Evolutionary conservation across 1,140 invertebrate genomes (phyloP), one percentile per base, ranked within the genome.

Genomic region (Drosophila lacertosa): DNA sequence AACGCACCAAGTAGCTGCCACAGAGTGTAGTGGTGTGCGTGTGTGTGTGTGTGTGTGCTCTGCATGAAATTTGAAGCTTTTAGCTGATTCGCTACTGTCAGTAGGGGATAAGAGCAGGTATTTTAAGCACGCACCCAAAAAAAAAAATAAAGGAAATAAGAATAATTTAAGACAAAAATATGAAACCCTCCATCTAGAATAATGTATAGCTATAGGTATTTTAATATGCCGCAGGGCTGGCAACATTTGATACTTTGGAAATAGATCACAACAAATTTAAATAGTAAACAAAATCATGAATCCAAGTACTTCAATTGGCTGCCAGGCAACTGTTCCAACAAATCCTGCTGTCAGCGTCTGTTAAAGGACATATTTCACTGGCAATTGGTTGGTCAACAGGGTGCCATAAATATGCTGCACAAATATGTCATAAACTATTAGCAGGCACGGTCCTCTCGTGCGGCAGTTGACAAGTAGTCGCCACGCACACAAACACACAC

Each of bases 51-150:
- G 48, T 51, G 4, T 50, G 22, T 39, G 24, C 26, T 57, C 32
- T 57, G 66, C 37, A 58, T 80, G 81, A 80, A 79, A 83, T 74
- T 59, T 55, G 81, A 86, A 48, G 73, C 79, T 78, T 67, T 79
- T 70, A 53, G 70, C 62, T 68, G 73, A 74, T 69, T 69, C 66
- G 66, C n/a, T 32, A 42, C 58, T 64, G 62, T 63, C 35, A 29
- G 26, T 24, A 50, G 67, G 29, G 74, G 40, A 77, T 60, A 74
- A 67, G 37, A 50, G 40, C 72, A 79, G 71, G 78, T 70, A 78
- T 80, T 66, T 72, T 20, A 47, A 58, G 53, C 51, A 63, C 59
- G 59, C 50, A 11, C 66, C 50, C 32, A 11, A 7, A n/a, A 50
- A 50, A 50, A 33, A 42, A 39, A 22, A 11, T 5, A 40, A 22